Evolutionary conservation across 2,797 vertebrate genomes (phyloP).

Genomic region (Clarias pachynema): DNA sequence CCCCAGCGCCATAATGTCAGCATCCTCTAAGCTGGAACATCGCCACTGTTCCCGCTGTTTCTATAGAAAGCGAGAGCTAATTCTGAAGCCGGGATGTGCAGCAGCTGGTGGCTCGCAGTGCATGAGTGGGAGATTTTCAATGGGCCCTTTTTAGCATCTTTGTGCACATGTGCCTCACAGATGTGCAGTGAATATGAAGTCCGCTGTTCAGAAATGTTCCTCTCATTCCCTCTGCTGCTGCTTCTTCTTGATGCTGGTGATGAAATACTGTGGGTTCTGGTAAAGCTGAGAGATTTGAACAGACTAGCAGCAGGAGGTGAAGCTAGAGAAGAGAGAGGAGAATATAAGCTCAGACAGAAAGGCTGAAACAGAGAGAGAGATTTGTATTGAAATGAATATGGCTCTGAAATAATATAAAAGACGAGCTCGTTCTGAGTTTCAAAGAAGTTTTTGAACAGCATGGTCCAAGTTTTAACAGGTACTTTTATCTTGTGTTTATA

Average conservation of each 20-base stretch:
- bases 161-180: slow-evolving; percentile 44
- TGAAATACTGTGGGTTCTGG: slow-evolving; percentile 14
- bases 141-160: slow-evolving; percentile 28
- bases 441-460: background rate
- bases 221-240: slow-evolving; percentile 15
- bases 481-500: background rate
- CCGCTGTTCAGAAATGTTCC: slow-evolving; percentile 23
- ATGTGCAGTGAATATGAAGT: slow-evolving; percentile 43
- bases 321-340: background rate
- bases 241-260: background rate
- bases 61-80: slow-evolving; percentile 12
- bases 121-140: slow-evolving; percentile 33
- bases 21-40: slow-evolving; percentile 1
- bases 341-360: background rate
- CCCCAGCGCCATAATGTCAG: background rate
- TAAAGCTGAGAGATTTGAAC: slow-evolving; percentile 10
- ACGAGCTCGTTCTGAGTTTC: background rate
- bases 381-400: background rate
- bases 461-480: background rate
- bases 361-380: background rate
- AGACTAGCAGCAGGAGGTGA: background rate
- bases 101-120: slow-evolving; percentile 37
- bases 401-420: background rate
- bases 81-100: slow-evolving; percentile 31
- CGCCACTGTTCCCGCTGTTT: background rate